Evolutionary conservation across 2,797 vertebrate genomes (phyloP).

Genomic region (Tragopan temminckii): DNA sequence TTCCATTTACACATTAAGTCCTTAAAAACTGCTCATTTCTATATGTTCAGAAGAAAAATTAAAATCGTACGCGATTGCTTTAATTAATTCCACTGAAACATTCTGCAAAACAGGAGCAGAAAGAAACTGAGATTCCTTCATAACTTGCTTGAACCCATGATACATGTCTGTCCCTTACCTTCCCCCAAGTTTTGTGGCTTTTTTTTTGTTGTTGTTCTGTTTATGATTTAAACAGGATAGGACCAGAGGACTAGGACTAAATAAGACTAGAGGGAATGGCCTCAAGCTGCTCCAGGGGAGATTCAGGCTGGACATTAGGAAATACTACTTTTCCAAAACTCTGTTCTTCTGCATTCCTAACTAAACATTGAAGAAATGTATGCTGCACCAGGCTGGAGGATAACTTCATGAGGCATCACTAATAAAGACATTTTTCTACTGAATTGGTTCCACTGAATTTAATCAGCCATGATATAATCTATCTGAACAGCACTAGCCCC

Average conservation of each 20-base stretch:
- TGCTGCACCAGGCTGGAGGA: neutral
- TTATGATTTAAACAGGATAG: neutral
- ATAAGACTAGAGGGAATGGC: no score
- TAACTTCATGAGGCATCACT: neutral
- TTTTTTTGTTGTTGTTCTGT: neutral
- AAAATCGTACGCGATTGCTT: neutral
- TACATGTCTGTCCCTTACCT: fast-evolving
- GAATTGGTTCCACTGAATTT: neutral
- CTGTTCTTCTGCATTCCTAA: neutral
- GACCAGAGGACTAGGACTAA: no score
- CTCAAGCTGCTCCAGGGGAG: no score
- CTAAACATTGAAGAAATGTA: neutral
- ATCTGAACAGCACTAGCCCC: neutral
- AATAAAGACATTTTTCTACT: neutral
- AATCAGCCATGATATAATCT: neutral
- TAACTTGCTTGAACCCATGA: neutral
- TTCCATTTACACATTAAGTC: neutral
- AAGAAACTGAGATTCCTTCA: neutral
- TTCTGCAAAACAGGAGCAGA: slow-evolving; percentile 1
- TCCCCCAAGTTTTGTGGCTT: fast-evolving
- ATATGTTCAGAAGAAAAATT: neutral
- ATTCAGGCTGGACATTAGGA: no score
- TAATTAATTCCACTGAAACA: neutral
- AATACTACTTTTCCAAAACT: no score
- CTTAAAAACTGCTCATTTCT: neutral